Percentiles rank a stretch among this genome's conserved stretches.
Conservation (phyloP, 2,888 invertebrate genomes). For the Campoletis raptor region DNA sequence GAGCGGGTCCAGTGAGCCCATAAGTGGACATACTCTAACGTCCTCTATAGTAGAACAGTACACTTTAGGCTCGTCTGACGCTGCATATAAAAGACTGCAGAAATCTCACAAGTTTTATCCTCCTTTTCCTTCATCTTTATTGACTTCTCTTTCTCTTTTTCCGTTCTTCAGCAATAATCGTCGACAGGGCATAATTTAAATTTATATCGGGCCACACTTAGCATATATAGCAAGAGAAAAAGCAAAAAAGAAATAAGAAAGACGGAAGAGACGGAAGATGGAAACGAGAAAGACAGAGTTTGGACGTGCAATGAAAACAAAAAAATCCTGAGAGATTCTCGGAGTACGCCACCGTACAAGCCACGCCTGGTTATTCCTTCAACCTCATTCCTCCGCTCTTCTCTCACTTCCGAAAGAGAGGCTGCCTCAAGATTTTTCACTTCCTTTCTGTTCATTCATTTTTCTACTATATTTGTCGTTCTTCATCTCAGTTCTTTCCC, state of each 20-base stretch:
- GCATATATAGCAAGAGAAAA: constrained; percentile 28
- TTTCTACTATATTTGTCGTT: constrained; percentile 47
- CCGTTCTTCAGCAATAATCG: constrained; percentile 55
- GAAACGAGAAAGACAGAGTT: constrained; percentile 56
- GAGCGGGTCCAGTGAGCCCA: neutral
- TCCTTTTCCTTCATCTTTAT: constrained; percentile 38
- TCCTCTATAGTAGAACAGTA: constrained; percentile 33
- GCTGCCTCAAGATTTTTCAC: constrained; percentile 41
- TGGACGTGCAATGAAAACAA: constrained; percentile 70
- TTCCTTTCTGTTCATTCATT: constrained; percentile 49
- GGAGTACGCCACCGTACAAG: constrained; percentile 33
- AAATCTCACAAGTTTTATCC: too few species aligned
- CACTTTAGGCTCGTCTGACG: neutral
- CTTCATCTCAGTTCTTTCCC: constrained; percentile 24
- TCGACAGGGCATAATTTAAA: constrained; percentile 72
- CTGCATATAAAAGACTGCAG: constrained; percentile 4
- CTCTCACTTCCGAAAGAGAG: constrained; percentile 51
- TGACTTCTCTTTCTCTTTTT: constrained; percentile 35
- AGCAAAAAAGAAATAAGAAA: neutral
- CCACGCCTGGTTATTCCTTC: constrained; percentile 39
- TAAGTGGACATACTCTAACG: constrained; percentile 27
- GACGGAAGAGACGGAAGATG: constrained; percentile 5
- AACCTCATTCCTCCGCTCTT: constrained; percentile 35
- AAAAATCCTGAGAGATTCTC: constrained; percentile 52
- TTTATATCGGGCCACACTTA: constrained; percentile 71